Base-by-base conservation (phyloP, 2,797 vertebrate genomes). In the Craterocephalus amniculus region DNA sequence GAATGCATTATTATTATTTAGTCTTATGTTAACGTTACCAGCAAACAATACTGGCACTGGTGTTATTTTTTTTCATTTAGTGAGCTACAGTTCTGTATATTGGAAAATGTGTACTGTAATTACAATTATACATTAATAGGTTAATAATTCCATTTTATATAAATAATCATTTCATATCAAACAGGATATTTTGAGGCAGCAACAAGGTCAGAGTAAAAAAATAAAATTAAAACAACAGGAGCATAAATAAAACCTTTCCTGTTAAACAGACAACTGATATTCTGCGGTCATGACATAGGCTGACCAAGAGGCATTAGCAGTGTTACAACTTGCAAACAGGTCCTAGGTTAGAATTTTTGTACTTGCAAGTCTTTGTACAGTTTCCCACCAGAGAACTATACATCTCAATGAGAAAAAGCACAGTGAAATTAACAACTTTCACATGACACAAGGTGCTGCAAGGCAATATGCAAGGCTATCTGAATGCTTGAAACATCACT, bases 291-390 rank as follows among this genome's bases (percentile, higher is more conserved):
- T 56, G 79, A 61, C 85, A 76, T 36, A 12, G 76, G 60, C 45
- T 79, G 86, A 91, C 76, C 83, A 60, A 34, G 29, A 74, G 84
- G 72, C 85, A 75, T 70, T 67, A 58, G 66, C 73, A 88, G 74
- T 38, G 5, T 83, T 92, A 90, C 65, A 83, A 86, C 88, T 89
- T 84, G 70, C 76, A 78, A 65, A 52, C 38, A 71, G 82, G 88
- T 91, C 86, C 22, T 31, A 76, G 89, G 88, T 89, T 79, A 88
- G 83, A 87, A 76, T 87, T 92, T 90, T 75, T 75, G 57, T 69
- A 75, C 90, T 91, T 90, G 83, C 83, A 90, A 88, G 70, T 90
- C 84, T 92, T 91, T 91, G 87, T 84, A 89, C 48, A 3, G 75
- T 64, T 81, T 75, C 79, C 88, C 86, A 78, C 79, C 75, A 74